Conservation (phyloP, 92 coral and sea anemone genomes). For the Zoanthus gigantus region DNA sequence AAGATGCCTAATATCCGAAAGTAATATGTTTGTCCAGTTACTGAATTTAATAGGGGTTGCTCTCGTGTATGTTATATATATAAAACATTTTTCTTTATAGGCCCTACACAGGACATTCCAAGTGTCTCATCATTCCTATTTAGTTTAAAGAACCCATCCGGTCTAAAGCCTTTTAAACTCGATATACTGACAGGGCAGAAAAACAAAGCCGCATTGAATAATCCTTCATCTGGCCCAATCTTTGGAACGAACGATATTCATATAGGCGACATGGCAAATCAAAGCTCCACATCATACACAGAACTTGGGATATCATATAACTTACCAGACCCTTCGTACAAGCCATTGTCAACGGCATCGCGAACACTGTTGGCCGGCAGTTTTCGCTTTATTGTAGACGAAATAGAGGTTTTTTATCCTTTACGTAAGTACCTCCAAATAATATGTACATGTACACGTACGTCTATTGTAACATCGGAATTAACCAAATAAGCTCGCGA, state of each 20-base stretch:
- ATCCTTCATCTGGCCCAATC: conserved; percentile 8
- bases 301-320: conserved; percentile 10
- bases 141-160: conserved; percentile 31
- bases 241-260: conserved; percentile 28
- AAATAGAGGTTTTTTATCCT: conserved; percentile 29
- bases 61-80: too few relatives aligned
- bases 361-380: conserved; percentile 37
- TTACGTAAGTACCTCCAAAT: neutral
- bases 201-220: neutral
- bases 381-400: conserved; percentile 24
- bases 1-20: too few relatives aligned
- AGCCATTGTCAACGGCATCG: conserved; percentile 16
- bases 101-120: neutral
- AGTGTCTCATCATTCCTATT: conserved; percentile 36
- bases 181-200: neutral
- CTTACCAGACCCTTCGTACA: conserved; percentile 19
- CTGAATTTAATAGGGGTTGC: too few relatives aligned
- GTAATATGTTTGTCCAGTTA: too few relatives aligned
- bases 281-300: conserved; percentile 1
- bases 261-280: conserved; percentile 27
- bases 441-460: too few relatives aligned
- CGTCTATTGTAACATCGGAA: too few relatives aligned
- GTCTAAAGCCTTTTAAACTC: conserved; percentile 38
- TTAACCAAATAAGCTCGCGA: too few relatives aligned
- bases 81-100: neutral